phyloP scores from a whole-genome alignment of 1,140 invertebrate genomes.

The Hetaerina americana region DNA sequence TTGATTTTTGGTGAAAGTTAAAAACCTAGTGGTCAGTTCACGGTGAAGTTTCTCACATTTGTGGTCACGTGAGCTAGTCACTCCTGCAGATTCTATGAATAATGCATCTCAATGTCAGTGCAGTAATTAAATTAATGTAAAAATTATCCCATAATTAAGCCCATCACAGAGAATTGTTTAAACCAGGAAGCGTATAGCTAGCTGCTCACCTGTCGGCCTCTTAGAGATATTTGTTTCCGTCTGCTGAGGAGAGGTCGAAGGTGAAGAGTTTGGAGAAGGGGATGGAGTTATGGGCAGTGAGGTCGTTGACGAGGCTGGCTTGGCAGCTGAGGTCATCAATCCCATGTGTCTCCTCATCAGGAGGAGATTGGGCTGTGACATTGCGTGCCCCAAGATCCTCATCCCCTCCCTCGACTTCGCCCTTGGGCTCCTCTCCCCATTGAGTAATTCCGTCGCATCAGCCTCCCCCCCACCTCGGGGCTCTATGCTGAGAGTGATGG shows the following conservation, averaged over 20 bases:
- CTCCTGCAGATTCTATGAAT: no score
- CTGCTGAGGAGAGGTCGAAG: neutral
- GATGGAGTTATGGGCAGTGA: neutral
- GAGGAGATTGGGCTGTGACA: conserved; percentile 32
- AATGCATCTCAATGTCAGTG: no score
- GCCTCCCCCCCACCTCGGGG: conserved; percentile 29
- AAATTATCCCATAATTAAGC: no score
- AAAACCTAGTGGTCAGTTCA: no score
- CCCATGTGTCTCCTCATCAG: conserved; percentile 22
- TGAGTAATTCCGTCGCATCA: conserved; percentile 29
- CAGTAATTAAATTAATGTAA: no score
- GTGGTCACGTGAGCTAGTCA: no score
- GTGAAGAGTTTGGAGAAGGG: neutral
- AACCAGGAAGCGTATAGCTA: neutral
- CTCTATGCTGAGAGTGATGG: conserved; percentile 26
- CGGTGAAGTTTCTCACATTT: no score
- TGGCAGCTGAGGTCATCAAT: neutral
- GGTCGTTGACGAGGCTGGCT: neutral
- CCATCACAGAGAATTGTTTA: no score
- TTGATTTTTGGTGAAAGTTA: no score
- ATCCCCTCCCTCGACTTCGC: conserved; percentile 13
- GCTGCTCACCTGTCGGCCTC: conserved; percentile 4
- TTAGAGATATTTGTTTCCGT: neutral
- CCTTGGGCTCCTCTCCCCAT: conserved; percentile 13
- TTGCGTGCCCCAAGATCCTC: conserved; percentile 25